Evolutionary conservation across 2,888 invertebrate genomes (phyloP).

Genomic region (Ligdia adustata): DNA sequence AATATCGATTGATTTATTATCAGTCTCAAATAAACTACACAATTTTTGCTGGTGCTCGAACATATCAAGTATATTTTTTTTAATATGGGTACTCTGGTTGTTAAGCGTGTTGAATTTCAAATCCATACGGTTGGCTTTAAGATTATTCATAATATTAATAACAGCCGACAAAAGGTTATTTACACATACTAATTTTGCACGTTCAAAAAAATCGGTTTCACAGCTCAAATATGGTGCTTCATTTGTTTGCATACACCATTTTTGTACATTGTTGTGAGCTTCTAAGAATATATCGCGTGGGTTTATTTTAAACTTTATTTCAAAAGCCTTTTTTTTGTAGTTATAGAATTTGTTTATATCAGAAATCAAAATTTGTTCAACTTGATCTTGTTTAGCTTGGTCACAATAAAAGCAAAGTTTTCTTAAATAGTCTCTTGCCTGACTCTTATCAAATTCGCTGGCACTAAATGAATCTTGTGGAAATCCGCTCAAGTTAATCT

Average conservation of each 20-base stretch:
- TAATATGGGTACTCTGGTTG: no score
- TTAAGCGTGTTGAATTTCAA: no score
- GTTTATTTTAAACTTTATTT: no score
- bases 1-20: no score
- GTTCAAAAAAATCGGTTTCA: slow-evolving; percentile 40
- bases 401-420: background rate
- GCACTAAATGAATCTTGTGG: background rate
- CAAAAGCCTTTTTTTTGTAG: no score
- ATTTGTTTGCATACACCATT: slow-evolving; percentile 49
- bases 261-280: slow-evolving; percentile 46
- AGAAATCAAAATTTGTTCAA: background rate
- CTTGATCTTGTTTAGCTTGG: background rate
- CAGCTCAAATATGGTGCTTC: slow-evolving; percentile 43
- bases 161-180: slow-evolving; percentile 47
- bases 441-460: background rate
- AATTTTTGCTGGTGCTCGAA: no score
- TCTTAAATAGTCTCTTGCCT: background rate
- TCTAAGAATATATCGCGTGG: no score
- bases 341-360: no score
- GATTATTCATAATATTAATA: slow-evolving; percentile 45
- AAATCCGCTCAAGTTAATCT: no score
- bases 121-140: no score
- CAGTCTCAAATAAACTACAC: no score
- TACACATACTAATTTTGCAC: slow-evolving; percentile 46
- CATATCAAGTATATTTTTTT: no score